phyloP scores from a whole-genome alignment of 2,888 invertebrate genomes.

The Nezara viridula region DNA sequence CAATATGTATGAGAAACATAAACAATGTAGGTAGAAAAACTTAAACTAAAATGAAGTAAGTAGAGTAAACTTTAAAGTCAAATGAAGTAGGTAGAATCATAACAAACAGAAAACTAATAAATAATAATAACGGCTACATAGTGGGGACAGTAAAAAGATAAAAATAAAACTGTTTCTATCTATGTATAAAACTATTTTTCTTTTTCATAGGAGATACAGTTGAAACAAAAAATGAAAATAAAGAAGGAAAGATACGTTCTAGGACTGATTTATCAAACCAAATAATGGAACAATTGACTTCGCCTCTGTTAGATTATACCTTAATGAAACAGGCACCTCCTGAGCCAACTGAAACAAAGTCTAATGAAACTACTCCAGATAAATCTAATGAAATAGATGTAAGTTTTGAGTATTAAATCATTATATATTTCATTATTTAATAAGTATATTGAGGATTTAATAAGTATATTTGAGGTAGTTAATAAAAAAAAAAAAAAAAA shows the following conservation, averaged over 20 bases:
- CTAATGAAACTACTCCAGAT: constrained; percentile 62
- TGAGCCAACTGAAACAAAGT: constrained; percentile 60
- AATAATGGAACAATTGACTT: constrained; percentile 81
- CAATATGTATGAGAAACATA: too few relatives aligned
- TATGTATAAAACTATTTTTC: neutral
- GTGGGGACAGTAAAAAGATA: too few relatives aligned
- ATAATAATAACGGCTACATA: too few relatives aligned
- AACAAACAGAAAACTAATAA: too few relatives aligned
- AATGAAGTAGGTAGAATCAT: too few relatives aligned
- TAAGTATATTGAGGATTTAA: neutral
- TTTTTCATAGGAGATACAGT: constrained; percentile 62
- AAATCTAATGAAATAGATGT: constrained; percentile 63
- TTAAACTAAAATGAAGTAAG: too few relatives aligned
- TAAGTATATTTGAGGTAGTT: too few relatives aligned
- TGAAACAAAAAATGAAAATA: constrained; percentile 68
- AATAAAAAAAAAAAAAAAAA: too few relatives aligned
- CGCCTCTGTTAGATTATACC: constrained; percentile 74
- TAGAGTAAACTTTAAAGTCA: too few relatives aligned
- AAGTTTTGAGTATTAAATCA: neutral
- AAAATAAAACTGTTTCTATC: too few relatives aligned
- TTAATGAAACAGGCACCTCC: constrained; percentile 58
- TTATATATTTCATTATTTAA: neutral
- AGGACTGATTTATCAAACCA: constrained; percentile 79
- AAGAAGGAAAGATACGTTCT: constrained; percentile 72
- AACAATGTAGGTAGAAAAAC: too few relatives aligned